Conservation (phyloP, 2,888 invertebrate species). For the Tetanocera ferruginea region DNA sequence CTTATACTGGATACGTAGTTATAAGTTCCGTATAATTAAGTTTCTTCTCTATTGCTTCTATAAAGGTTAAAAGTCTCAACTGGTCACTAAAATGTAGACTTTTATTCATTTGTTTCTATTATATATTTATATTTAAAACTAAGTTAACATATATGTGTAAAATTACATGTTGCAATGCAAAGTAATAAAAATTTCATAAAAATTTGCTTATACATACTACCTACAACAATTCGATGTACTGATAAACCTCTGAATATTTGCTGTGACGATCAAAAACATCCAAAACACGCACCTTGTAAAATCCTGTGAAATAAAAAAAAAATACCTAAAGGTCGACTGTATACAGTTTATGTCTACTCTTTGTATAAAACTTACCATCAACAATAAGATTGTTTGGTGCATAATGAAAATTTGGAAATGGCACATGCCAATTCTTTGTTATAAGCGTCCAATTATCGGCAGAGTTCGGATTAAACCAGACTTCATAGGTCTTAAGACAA, state of each 20-base stretch:
- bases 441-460: slow-evolving; percentile 56
- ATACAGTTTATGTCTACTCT: background rate
- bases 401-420: slow-evolving; percentile 67
- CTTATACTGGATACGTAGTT: slow-evolving; percentile 79
- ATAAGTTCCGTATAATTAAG: slow-evolving; percentile 28
- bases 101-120: background rate
- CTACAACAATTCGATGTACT: slow-evolving; percentile 53
- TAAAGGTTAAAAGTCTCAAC: background rate
- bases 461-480: slow-evolving; percentile 60
- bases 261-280: slow-evolving; percentile 64
- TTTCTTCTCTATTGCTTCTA: slow-evolving; percentile 2
- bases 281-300: slow-evolving; percentile 64
- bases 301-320: slow-evolving; percentile 53
- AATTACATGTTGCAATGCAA: no score
- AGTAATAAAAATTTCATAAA: background rate
- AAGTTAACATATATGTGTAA: background rate
- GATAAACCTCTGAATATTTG: slow-evolving; percentile 60
- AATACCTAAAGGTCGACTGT: background rate
- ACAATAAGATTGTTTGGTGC: slow-evolving; percentile 56
- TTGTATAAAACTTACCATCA: slow-evolving; percentile 54
- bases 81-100: background rate
- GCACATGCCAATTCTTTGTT: slow-evolving; percentile 62
- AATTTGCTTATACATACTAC: background rate
- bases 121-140: background rate
- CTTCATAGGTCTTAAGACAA: slow-evolving; percentile 68